Evolutionary conservation across 2,888 invertebrate genomes (phyloP), one percentile per base, ranked within the genome.

Genomic region (Prosapia bicincta): DNA sequence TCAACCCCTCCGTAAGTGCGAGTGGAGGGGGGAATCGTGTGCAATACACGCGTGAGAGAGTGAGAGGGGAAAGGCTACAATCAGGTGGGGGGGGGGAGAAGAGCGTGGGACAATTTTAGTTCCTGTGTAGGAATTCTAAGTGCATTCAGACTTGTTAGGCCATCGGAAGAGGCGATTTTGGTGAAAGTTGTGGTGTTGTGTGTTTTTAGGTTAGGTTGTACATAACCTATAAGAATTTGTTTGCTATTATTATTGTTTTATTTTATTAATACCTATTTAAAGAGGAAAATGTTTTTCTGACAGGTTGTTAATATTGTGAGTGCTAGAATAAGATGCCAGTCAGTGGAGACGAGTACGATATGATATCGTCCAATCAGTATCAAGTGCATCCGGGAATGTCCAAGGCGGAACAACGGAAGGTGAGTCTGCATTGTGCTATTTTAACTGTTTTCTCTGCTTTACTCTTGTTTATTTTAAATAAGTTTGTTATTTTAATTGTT

Each of bases 61-160:
- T 69, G 74, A 65, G 74, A n/a, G 25, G 26, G 23, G 54, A 7
- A n/a, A 25, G 72, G 32, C 23, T 10, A 54, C 13, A 54, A 54
- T 54, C 54, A 54, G 54, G 54, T 54, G 66, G 72, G 13, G 67
- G 66, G 73, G 68, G 43, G 13, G 66, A 28, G 69, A 43, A 54
- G 26, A 68, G 43, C 73, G 73, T 73, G 73, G 73, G 73, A 73
- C 68, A 73, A 73, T 73, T 73, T 72, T 43, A 73, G 73, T 73
- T 73, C 73, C 73, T 73, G 73, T 68, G 68, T 68, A 68, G 73
- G 73, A 67, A 73, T 73, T 73, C 54, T 20, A 54, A 54, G 54
- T n/a, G 54, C 54, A 54, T 54, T 20, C 20, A 3, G 54, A 20
- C 54, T 54, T 54, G 54, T 54, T 54, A 20, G n/a, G 54, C n/a